Conservation (phyloP, 2,888 invertebrate genomes). For the Drosophila lacicola region DNA sequence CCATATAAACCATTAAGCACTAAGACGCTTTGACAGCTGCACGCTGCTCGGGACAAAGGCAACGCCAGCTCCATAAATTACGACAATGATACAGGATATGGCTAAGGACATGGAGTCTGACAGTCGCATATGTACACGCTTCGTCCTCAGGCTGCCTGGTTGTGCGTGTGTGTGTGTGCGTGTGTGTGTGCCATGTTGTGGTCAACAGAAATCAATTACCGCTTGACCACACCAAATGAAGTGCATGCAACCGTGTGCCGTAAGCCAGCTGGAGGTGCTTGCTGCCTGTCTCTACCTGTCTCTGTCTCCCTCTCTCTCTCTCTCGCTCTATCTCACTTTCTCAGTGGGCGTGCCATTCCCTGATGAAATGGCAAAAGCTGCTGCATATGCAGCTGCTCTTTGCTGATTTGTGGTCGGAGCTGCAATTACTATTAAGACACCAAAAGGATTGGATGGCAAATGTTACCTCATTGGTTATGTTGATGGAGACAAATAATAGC, state of each 20-base stretch:
- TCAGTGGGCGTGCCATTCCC: neutral
- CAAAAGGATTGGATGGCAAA: neutral
- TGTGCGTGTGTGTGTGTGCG: neutral
- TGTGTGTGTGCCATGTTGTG: slow-evolving; percentile 10
- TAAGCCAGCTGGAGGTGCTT: neutral
- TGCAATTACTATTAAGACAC: neutral
- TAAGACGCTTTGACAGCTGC: slow-evolving; percentile 36
- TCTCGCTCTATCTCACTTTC: neutral
- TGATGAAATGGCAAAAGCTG: slow-evolving; percentile 12
- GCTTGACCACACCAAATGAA: slow-evolving; percentile 38
- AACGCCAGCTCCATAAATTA: slow-evolving; percentile 42
- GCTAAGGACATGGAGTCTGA: neutral
- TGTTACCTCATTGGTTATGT: neutral
- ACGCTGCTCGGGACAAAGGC: slow-evolving; percentile 1
- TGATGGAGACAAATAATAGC: neutral
- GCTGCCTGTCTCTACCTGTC: neutral
- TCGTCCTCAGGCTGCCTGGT: neutral
- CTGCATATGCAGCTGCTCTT: slow-evolving; percentile 6
- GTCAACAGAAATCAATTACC: slow-evolving; percentile 62
- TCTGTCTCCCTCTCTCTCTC: neutral
- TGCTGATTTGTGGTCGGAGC: neutral
- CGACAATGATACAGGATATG: slow-evolving; percentile 16
- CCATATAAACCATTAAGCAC: slow-evolving; percentile 40
- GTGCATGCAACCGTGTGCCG: slow-evolving; percentile 10
- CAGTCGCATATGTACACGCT: neutral